These are phyloP conservation scores for Ptychoptera albimana DNA, from an alignment of 2,888 invertebrate species.

Conservation along the genomic window DNA sequence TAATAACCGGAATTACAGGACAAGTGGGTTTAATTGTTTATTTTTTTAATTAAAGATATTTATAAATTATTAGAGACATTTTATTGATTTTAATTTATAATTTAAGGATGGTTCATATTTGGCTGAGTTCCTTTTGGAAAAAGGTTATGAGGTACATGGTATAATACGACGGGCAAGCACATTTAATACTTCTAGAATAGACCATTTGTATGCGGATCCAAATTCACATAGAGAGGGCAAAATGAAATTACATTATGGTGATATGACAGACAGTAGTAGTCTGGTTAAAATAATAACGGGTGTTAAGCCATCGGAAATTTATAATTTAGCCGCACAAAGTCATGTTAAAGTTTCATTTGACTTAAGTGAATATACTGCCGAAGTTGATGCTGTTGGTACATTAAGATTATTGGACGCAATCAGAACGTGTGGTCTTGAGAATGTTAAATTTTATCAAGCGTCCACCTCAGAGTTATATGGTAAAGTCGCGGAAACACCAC, in stretches of 20 bases:
- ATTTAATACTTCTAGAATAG: slow-evolving; percentile 92
- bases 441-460: slow-evolving; percentile 84
- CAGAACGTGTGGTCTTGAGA: slow-evolving; percentile 67
- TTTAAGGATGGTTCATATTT: slow-evolving; percentile 92
- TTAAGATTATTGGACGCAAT: slow-evolving; percentile 83
- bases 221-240: slow-evolving; percentile 72
- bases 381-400: slow-evolving; percentile 93
- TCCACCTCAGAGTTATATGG: slow-evolving; percentile 93
- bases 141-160: slow-evolving; percentile 92
- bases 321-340: slow-evolving; percentile 96
- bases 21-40: slow-evolving; percentile 50
- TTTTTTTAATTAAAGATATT: slow-evolving; percentile 5
- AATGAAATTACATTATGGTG: slow-evolving; percentile 95
- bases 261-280: slow-evolving; percentile 95
- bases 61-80: background rate
- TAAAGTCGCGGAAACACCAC: slow-evolving; percentile 82
- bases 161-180: slow-evolving; percentile 87
- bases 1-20: slow-evolving; percentile 94
- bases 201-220: slow-evolving; percentile 88
- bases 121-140: slow-evolving; percentile 80
- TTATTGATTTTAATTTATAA: background rate
- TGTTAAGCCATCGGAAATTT: slow-evolving; percentile 74
- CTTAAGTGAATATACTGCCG: slow-evolving; percentile 95
- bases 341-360: slow-evolving; percentile 99
- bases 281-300: slow-evolving; percentile 64